Base-by-base conservation (phyloP, 2,888 invertebrate genomes). In the Imbricaverruca yamaguchii region DNA sequence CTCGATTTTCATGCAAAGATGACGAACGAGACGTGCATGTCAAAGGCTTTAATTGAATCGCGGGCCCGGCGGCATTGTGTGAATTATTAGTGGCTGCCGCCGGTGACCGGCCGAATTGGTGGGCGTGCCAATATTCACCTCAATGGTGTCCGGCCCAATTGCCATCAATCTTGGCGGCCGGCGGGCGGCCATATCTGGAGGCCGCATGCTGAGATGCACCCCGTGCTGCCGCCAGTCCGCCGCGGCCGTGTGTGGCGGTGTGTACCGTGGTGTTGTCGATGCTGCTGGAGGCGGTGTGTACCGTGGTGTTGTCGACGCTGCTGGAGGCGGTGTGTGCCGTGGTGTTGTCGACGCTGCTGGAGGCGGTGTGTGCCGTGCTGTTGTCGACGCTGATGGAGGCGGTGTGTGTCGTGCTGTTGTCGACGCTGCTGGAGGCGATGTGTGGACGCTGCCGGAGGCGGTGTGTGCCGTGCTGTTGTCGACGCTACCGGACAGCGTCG, bases 121-220 rank as follows among this genome's bases (percentile, higher is more conserved):
- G 13, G 25, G 15, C 69, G 13, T 7, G 6, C 10, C 69, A 7
- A 69, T 39, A 69, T 69, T 39, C 39, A 39, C 39, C 39, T 39
- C 39, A 39, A 39, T 39, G 39, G 39, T 69, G 69, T 69, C 69
- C 69, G 69, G 69, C 69, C 39, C 69, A 69, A 69, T 69, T 69
- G 39, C 69, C 69, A 69, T 69, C 69, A 69, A 69, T 69, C 39
- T 18, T 13, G 39, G 39, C 39, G 39, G 39, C 15, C 39, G 13
- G 25, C 39, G 39, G 1, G 39, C 39, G 4, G 39, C 39, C 23
- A 25, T 69, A 69, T 69, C 69, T 25, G 69, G 39, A 39, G 69
- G 69, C 39, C 15, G 39, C 69, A 11, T 23, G 39, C 39, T 39
- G 15, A 6, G 39, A 69, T 67, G 39, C 67, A 7, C 67, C 39